These are phyloP conservation scores for Dynastes maya DNA, from an alignment of 2,888 invertebrate genomes.

Conservation along the genomic window DNA sequence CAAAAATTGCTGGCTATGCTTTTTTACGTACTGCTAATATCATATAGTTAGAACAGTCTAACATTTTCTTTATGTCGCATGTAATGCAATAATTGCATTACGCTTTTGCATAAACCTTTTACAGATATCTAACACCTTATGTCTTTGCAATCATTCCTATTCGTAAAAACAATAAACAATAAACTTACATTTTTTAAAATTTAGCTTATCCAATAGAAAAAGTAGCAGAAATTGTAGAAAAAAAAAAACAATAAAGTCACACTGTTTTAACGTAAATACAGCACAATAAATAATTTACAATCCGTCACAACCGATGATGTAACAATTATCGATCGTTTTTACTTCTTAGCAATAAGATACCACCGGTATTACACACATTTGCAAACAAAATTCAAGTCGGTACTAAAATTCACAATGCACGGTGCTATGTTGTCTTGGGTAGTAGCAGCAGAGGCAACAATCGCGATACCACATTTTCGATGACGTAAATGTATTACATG, in stretches of 20 bases:
- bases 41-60: too few relatives aligned
- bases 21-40: too few relatives aligned
- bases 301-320: neutral
- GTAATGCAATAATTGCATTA: too few relatives aligned
- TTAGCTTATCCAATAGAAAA: too few relatives aligned
- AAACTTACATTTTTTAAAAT: too few relatives aligned
- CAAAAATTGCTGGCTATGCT: too few relatives aligned
- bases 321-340: neutral
- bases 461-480: constrained; percentile 11
- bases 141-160: too few relatives aligned
- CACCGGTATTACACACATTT: constrained; percentile 43
- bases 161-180: too few relatives aligned
- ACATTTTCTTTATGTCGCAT: too few relatives aligned
- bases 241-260: neutral
- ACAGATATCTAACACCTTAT: too few relatives aligned
- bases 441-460: neutral
- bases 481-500: constrained; percentile 30
- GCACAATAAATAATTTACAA: constrained; percentile 10
- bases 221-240: too few relatives aligned
- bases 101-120: too few relatives aligned
- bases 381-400: constrained; percentile 33
- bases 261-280: neutral
- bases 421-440: neutral
- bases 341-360: neutral
- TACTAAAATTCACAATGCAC: constrained; percentile 19